phyloP scores from a whole-genome alignment of 2,888 invertebrate species.

The Chydorus sphaericus region DNA sequence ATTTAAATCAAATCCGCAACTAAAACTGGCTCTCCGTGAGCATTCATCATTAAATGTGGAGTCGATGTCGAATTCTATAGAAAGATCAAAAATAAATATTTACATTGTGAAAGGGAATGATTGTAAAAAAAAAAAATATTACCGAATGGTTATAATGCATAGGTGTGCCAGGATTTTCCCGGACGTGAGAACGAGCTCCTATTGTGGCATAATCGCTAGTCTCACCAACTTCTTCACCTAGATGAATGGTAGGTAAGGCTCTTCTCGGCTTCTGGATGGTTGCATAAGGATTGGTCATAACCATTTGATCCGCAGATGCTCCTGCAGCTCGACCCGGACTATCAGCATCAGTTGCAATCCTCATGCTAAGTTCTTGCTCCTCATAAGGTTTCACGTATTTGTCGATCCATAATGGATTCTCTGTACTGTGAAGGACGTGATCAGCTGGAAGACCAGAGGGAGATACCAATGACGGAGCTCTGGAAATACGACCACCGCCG shows the following conservation, averaged over 20 bases:
- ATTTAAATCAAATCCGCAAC: conserved; percentile 43
- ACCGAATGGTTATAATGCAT: no score
- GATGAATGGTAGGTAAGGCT: conserved; percentile 15
- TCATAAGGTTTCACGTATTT: conserved; percentile 73
- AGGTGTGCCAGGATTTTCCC: no score
- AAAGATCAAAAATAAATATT: conserved; percentile 21
- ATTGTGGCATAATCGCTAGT: conserved; percentile 22
- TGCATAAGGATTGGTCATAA: conserved; percentile 53
- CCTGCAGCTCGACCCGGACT: conserved; percentile 13
- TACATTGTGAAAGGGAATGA: not conserved
- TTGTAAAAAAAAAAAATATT: not conserved
- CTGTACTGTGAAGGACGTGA: conserved; percentile 73
- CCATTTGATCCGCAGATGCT: conserved; percentile 11
- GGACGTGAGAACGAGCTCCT: conserved; percentile 37
- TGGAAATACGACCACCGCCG: not conserved
- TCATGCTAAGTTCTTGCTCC: conserved; percentile 85
- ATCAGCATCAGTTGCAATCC: conserved; percentile 69
- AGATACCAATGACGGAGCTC: not conserved
- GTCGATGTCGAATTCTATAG: conserved; percentile 20
- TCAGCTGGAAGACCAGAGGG: conserved; percentile 33
- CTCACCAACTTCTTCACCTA: conserved; percentile 17
- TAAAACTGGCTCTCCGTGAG: conserved; percentile 43
- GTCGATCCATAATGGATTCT: conserved; percentile 85
- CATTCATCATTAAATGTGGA: conserved; percentile 38
- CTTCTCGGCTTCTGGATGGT: conserved; percentile 53